Conservation (phyloP, 2,113 vertebrate species). For the Australoheros scitulus region DNA sequence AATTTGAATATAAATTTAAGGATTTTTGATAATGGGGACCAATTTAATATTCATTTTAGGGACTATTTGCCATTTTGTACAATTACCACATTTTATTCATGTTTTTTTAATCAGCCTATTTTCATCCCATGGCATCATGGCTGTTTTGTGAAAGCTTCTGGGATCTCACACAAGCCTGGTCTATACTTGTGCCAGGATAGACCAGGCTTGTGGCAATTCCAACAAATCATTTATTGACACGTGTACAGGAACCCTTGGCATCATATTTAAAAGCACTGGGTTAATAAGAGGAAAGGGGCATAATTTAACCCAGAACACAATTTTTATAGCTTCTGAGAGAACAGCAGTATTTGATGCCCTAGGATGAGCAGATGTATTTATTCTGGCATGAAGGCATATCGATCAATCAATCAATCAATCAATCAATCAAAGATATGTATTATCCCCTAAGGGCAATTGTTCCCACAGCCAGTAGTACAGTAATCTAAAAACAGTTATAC, state of each 20-base stretch:
- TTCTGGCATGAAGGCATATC: background rate
- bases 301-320: background rate
- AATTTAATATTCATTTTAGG: rapidly evolving
- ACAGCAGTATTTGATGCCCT: background rate
- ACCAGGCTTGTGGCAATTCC: no score
- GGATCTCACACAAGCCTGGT: no score
- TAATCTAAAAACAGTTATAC: no score
- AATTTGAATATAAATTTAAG: background rate
- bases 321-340: background rate
- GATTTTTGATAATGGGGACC: background rate
- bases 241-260: background rate
- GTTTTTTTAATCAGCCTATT: no score
- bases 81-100: no score
- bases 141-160: background rate
- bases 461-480: no score
- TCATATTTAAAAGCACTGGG: background rate
- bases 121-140: background rate
- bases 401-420: no score
- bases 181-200: no score
- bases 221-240: background rate
- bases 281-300: background rate
- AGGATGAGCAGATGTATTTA: background rate
- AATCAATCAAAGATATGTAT: no score
- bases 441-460: no score
- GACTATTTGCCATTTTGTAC: background rate